Percentiles rank a stretch among this genome's conserved stretches.
Evolutionary conservation across 64 coral and sea anemone species (phyloP).

Genomic region (Anthopleura sola): DNA sequence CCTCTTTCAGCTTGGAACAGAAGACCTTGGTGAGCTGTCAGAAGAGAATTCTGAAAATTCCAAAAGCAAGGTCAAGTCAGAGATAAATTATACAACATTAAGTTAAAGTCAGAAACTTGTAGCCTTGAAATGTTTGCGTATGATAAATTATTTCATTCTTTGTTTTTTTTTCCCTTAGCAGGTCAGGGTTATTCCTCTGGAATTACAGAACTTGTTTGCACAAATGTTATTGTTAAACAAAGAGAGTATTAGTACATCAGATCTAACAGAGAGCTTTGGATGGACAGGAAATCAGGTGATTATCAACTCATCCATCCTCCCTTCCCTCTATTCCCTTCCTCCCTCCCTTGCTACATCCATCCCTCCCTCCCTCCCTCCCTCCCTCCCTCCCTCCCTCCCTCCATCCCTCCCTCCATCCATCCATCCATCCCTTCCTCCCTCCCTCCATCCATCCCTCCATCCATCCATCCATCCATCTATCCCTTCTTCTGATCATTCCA

Average conservation of each 20-base stretch:
- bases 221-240: conserved; percentile 60
- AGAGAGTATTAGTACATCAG: conserved; percentile 54
- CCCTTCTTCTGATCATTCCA: no score
- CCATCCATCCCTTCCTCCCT: background rate
- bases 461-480: no score
- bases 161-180: background rate
- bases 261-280: conserved; percentile 82
- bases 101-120: background rate
- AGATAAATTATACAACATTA: background rate
- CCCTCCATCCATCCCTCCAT: no score
- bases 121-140: background rate
- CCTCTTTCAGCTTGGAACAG: conserved; percentile 40
- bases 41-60: background rate
- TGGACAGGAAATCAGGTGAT: conserved; percentile 69
- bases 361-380: background rate
- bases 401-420: background rate
- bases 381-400: no score
- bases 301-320: background rate
- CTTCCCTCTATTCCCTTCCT: background rate
- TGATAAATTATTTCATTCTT: no score
- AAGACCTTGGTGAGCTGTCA: conserved; percentile 37
- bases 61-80: background rate
- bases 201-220: conserved; percentile 70
- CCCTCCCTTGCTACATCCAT: background rate
- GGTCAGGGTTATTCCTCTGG: conserved; percentile 76